Evolutionary conservation across 1,140 invertebrate species (phyloP).

Genomic region (Grapholita molesta): DNA sequence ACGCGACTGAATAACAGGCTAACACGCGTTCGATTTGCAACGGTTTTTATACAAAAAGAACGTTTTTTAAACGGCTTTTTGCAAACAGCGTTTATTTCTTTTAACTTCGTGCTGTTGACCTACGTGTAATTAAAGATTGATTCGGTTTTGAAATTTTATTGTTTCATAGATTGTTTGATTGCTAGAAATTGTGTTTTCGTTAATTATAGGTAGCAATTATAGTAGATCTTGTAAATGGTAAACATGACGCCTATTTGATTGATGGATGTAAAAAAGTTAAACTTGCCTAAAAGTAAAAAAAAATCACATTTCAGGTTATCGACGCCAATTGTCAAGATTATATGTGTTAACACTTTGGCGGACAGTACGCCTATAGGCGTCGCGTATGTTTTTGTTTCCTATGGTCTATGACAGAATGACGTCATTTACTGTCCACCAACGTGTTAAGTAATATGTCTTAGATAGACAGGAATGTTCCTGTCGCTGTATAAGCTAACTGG

Average conservation of each 20-base stretch:
- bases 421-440: too few relatives aligned
- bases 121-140: conserved; percentile 7
- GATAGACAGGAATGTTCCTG: too few relatives aligned
- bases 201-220: neutral
- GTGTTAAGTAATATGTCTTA: too few relatives aligned
- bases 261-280: neutral
- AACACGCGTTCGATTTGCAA: conserved; percentile 1
- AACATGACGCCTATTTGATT: too few relatives aligned
- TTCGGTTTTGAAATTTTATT: neutral
- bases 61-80: conserved; percentile 1
- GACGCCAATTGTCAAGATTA: too few relatives aligned
- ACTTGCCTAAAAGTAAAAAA: too few relatives aligned
- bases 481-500: too few relatives aligned
- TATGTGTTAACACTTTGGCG: too few relatives aligned
- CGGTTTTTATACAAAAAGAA: conserved; percentile 6
- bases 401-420: too few relatives aligned
- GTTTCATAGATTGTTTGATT: neutral
- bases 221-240: neutral
- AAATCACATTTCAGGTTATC: too few relatives aligned
- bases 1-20: neutral
- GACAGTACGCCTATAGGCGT: too few relatives aligned
- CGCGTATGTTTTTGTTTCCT: too few relatives aligned
- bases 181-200: neutral
- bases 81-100: neutral
- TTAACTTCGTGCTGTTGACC: neutral